A percentile compares a stretch with the other conserved stretches of the same genome.
Evolutionary conservation across 2,113 vertebrate genomes (phyloP).

Genomic region (Manacus vitellinus): DNA sequence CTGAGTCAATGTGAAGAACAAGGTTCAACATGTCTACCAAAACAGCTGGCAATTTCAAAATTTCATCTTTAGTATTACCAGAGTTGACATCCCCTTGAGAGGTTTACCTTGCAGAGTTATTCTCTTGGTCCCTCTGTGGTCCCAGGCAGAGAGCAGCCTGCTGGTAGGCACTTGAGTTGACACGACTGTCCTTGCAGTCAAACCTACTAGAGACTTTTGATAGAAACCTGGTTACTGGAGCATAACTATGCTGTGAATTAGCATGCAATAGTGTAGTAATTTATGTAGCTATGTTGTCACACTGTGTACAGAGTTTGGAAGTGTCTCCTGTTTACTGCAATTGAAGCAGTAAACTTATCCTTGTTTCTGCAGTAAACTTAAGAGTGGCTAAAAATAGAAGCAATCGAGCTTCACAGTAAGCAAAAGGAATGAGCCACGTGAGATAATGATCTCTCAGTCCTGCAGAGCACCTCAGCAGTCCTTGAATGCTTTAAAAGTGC

Average conservation of each 20-base stretch:
- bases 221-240: not conserved
- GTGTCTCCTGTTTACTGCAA: not conserved
- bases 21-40: not conserved
- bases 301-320: not conserved
- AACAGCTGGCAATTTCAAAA: not conserved
- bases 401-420: not conserved
- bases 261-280: not conserved
- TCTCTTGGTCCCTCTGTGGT: not conserved
- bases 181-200: not conserved
- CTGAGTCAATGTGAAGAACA: not conserved
- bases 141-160: not conserved
- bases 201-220: not conserved
- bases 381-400: slow-evolving; percentile 43
- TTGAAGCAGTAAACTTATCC: not conserved
- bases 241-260: not conserved
- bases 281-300: slow-evolving; percentile 3
- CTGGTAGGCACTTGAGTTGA: not conserved
- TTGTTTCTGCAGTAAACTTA: slow-evolving; percentile 46
- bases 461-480: not conserved
- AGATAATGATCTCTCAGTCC: not conserved
- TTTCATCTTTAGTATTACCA: not conserved
- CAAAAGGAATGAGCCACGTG: slow-evolving; percentile 1
- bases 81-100: not conserved
- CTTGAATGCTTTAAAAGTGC: not conserved
- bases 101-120: not conserved